Evolutionary conservation across 2,888 invertebrate genomes (phyloP).

Genomic region (Standfussiana lucernea): DNA sequence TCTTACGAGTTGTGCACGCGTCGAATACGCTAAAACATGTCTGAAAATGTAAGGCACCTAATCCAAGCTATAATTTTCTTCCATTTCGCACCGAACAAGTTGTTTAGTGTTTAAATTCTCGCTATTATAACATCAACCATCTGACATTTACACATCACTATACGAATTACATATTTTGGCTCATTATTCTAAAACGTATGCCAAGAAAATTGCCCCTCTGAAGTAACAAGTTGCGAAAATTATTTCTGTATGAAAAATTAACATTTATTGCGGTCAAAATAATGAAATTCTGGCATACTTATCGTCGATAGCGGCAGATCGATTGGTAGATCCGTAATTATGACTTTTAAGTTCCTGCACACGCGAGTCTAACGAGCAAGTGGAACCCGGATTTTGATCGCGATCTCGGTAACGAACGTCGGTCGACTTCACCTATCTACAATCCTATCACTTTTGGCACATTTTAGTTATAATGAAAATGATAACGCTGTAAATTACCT

Average conservation of each 20-base stretch:
- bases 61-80: conserved; percentile 76
- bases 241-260: conserved; percentile 60
- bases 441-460: conserved; percentile 83
- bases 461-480: conserved; percentile 76
- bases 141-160: conserved; percentile 78
- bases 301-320: conserved; percentile 44
- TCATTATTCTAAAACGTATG: conserved; percentile 82
- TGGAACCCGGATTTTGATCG: conserved; percentile 56
- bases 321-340: conserved; percentile 49
- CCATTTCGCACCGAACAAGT: conserved; percentile 76
- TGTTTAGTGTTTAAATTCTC: conserved; percentile 75
- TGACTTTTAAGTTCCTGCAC: conserved; percentile 54
- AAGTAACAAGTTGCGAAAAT: conserved; percentile 67
- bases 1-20: conserved; percentile 51
- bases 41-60: conserved; percentile 81
- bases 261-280: conserved; percentile 50
- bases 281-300: conserved; percentile 48
- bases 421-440: conserved; percentile 52
- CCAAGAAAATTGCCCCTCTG: conserved; percentile 78
- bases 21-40: conserved; percentile 6
- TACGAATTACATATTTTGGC: conserved; percentile 84
- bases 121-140: conserved; percentile 74
- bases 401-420: conserved; percentile 47
- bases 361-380: conserved; percentile 71
- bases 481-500: conserved; percentile 72